A percentile compares a stretch with the other conserved stretches of the same genome.
These are phyloP conservation scores for Xanthorhoe spadicearia DNA, from an alignment of 2,888 invertebrate genomes.

Conservation along the genomic window DNA sequence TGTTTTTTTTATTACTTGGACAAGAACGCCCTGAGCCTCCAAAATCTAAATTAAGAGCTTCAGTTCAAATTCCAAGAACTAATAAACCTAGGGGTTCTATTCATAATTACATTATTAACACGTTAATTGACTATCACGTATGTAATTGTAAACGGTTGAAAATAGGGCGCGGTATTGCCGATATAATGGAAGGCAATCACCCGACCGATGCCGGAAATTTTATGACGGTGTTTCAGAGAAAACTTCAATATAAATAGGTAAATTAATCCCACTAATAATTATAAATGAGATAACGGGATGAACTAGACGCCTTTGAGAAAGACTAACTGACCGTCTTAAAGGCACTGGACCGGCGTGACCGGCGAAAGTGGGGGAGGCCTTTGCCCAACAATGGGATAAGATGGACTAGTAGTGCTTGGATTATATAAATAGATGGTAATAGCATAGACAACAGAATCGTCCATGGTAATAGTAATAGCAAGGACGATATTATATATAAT, in stretches of 20 bases:
- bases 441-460: too few relatives aligned
- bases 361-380: too few relatives aligned
- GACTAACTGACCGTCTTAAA: too few relatives aligned
- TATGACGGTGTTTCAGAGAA: background rate
- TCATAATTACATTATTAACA: background rate
- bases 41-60: background rate
- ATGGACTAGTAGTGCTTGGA: too few relatives aligned
- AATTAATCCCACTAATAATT: background rate
- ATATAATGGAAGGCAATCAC: slow-evolving; percentile 1
- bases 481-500: too few relatives aligned
- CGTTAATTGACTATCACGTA: background rate
- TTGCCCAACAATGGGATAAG: too few relatives aligned
- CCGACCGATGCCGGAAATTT: background rate
- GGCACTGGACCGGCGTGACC: too few relatives aligned
- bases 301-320: too few relatives aligned
- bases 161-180: slow-evolving; percentile 1
- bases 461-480: too few relatives aligned
- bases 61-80: background rate
- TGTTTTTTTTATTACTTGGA: background rate
- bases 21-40: background rate
- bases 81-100: background rate
- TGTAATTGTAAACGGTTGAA: background rate
- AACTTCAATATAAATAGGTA: background rate
- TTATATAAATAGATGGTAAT: too few relatives aligned
- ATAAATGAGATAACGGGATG: background rate